Percentiles rank a stretch among this genome's conserved stretches.
Conservation (phyloP, 2,113 vertebrate species). For the Heterocephalus glaber region DNA sequence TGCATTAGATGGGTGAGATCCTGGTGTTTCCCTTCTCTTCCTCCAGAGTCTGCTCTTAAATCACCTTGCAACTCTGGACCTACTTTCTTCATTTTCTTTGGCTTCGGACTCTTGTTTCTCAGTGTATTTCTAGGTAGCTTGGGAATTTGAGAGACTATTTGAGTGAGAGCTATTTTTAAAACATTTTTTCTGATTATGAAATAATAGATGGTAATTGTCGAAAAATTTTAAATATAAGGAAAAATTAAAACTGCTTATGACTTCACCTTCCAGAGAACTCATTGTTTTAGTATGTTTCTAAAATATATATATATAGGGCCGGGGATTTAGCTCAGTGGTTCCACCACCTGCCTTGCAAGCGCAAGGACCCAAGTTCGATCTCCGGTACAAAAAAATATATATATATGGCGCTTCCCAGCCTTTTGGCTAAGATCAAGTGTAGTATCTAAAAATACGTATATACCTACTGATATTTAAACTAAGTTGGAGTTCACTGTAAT, state of each 20-base stretch:
- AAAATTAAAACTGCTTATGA: conserved; percentile 7
- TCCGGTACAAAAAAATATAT: no score
- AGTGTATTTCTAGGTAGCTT: not conserved
- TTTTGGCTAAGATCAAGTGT: no score
- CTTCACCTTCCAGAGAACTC: not conserved
- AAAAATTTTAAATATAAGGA: conserved; percentile 36
- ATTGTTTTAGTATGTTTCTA: not conserved
- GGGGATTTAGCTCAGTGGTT: no score
- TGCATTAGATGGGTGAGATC: not conserved
- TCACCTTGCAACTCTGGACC: not conserved
- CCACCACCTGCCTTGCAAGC: no score
- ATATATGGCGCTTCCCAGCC: no score
- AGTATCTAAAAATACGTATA: not conserved
- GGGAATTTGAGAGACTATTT: conserved; percentile 39
- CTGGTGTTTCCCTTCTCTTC: not conserved
- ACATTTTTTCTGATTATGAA: conserved; percentile 3
- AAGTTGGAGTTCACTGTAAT: not conserved
- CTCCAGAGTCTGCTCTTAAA: not conserved
- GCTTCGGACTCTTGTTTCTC: not conserved
- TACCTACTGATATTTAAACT: not conserved
- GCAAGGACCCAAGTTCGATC: no score
- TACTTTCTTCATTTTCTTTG: not conserved
- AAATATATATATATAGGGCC: no score
- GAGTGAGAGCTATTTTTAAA: conserved; percentile 43
- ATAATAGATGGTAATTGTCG: not conserved